phyloP scores from a whole-genome alignment of 1,140 invertebrate species.

The Hetaerina americana region DNA sequence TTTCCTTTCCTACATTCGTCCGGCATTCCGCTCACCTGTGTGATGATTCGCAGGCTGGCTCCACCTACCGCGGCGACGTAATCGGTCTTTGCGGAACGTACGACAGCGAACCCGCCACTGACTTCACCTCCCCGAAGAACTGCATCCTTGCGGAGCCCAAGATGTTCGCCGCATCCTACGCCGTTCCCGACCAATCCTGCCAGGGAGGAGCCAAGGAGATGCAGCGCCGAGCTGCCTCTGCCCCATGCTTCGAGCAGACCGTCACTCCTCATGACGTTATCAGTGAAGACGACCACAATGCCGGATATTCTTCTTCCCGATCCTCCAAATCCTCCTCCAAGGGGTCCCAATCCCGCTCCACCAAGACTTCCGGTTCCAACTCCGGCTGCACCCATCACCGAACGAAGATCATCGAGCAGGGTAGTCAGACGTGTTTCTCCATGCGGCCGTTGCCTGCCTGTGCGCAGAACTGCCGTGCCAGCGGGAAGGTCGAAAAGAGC shows the following conservation, averaged over 20 bases:
- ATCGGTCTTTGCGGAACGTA: constrained; percentile 51
- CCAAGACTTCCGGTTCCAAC: constrained; percentile 11
- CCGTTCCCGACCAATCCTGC: constrained; percentile 30
- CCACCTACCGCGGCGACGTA: constrained; percentile 33
- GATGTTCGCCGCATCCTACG: constrained; percentile 39
- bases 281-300: constrained; percentile 17
- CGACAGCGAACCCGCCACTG: constrained; percentile 37
- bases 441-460: constrained; percentile 34
- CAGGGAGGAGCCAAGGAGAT: constrained; percentile 26
- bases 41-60: too few species aligned
- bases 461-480: constrained; percentile 25
- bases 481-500: constrained; percentile 22
- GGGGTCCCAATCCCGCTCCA: constrained; percentile 6
- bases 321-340: constrained; percentile 17
- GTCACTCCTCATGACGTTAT: constrained; percentile 32
- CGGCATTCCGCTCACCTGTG: too few species aligned
- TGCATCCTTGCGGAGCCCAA: constrained; percentile 34
- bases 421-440: constrained; percentile 39
- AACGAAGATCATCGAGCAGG: constrained; percentile 33
- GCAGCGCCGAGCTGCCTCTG: constrained; percentile 22
- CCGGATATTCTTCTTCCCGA: constrained; percentile 11
- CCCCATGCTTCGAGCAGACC: constrained; percentile 27
- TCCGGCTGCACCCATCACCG: constrained; percentile 22
- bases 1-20: too few species aligned
- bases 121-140: constrained; percentile 42